Evolutionary conservation across 2,113 vertebrate species (phyloP), one percentile per base, ranked within the genome.

Genomic region (Okapia johnstoni): DNA sequence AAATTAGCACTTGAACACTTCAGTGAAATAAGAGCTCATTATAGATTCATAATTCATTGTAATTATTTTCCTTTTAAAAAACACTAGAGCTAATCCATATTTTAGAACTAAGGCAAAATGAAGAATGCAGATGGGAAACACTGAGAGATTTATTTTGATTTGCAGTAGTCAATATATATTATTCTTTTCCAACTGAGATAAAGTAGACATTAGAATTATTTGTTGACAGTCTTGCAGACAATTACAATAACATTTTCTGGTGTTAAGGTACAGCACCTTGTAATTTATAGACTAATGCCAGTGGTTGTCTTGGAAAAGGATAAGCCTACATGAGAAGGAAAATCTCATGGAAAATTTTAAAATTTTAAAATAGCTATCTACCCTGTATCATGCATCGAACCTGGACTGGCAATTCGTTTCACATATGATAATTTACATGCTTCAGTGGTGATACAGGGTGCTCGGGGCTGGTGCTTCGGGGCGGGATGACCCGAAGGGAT

Each of bases 111-210:
- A 92, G 16, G 23, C 79, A 98, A 97, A 96, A 96, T 87, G 26
- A 93, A 98, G 84, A 92, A 83, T 61, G 12, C 36, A 61, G 23
- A 76, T 48, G 21, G 88, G 48, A 96, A 96, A 94, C 80, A 86
- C 25, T 94, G 60, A 88, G n/a, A 96, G 43, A 76, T 80, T 60
- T 92, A 96, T 90, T 95, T 93, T 97, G 84, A 95, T 96, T 95
- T 97, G 8, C 33, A 84, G 13, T n/a, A 93, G 88, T 94, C 84
- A 93, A 96, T n/a, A 94, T 19, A 66, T 89, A 79, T 61, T 97
- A 96, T 97, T 96, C 57, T 93, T 85, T 93, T 96, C 77, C 91
- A 93, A 92, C 6, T 85, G 81, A 95, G 55, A 33, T 80, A 84
- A 94, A 33, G 6, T 5, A 95, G 57, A 90, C 52, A 94, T 97